Base-by-base conservation (phyloP, 2,797 vertebrate species). In the Pangasius djambal region DNA sequence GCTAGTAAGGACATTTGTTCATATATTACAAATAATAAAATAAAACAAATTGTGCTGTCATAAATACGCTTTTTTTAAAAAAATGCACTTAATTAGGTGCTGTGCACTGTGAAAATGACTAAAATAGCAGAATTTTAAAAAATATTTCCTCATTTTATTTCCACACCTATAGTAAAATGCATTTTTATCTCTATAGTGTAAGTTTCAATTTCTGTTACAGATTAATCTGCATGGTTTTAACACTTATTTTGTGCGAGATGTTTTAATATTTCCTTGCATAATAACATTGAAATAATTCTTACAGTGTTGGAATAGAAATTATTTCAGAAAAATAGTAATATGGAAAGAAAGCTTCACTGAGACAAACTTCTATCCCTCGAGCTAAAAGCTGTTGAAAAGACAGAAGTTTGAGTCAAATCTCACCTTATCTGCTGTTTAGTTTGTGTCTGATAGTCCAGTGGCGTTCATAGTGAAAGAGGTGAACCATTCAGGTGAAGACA, bases 401-500 rank as follows among this genome's bases (percentile, higher is more conserved):
- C 52, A 37, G 20, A 55, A 28, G 28, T 48, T 10, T 28, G 12
- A 48, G 34, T 72, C 40, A 90, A 1, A 79, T 59, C 65, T 77
- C 93, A 95, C 94, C 95, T 95, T 89, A 85, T 70, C 89, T 78
- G 83, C 77, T 87, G 90, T 89, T 91, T 74, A 90, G 63, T 75
- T 83, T 81, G 55, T 87, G 86, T 85, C 83, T 87, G 90, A 91
- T 94, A 92, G 85, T 91, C 93, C 92, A 92, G 90, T 91, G 88
- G 89, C 63, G 88, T 89, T 93, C 90, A 93, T 89, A 83, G 92
- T 92, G 92, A 92, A 52, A 92, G 92, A 89, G 61, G 93, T 88
- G 82, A 90, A 50, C 89, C 82, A 31, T 69, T 65, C 70, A 52
- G 78, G 31, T 75, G 81, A 50, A 83, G 52, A 20, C 70, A 16